These are phyloP conservation scores for Nymphalis polychloros DNA, from an alignment of 2,888 invertebrate species.

Conservation along the genomic window DNA sequence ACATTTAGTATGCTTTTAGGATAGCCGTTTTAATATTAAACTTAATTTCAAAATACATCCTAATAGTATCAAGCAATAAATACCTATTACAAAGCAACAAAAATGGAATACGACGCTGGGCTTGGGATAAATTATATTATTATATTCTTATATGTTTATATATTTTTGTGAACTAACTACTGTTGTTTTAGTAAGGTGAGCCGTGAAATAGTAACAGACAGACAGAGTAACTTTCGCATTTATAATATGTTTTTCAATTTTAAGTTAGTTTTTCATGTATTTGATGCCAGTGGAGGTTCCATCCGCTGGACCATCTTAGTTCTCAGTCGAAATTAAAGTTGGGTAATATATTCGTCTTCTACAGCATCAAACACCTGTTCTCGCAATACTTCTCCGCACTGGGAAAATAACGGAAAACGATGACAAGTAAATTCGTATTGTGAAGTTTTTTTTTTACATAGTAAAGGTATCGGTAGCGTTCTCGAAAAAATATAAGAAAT, in stretches of 20 bases:
- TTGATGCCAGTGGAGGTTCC: too few relatives aligned
- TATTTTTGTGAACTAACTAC: too few relatives aligned
- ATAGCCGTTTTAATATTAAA: constrained; percentile 27
- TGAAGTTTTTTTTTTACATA: not conserved
- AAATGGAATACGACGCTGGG: too few relatives aligned
- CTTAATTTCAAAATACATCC: constrained; percentile 16
- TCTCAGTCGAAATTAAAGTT: not conserved
- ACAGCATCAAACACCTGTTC: constrained; percentile 1
- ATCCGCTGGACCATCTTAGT: not conserved
- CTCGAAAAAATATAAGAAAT: constrained; percentile 1
- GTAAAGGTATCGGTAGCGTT: not conserved
- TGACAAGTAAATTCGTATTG: constrained; percentile 31
- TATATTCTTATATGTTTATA: too few relatives aligned
- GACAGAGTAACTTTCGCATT: too few relatives aligned
- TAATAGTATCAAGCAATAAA: not conserved
- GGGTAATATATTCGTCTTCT: not conserved
- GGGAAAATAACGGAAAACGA: constrained; percentile 24
- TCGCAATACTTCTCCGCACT: not conserved
- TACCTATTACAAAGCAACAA: not conserved
- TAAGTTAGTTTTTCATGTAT: too few relatives aligned
- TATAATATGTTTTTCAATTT: too few relatives aligned
- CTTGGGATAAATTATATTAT: too few relatives aligned
- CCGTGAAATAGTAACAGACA: too few relatives aligned
- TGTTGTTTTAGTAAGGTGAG: too few relatives aligned
- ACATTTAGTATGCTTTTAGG: constrained; percentile 24